A percentile compares a stretch with the other conserved stretches of the same genome.
These are phyloP conservation scores for Erethizon dorsatum DNA, from an alignment of 2,797 vertebrate species.

Conservation along the genomic window DNA sequence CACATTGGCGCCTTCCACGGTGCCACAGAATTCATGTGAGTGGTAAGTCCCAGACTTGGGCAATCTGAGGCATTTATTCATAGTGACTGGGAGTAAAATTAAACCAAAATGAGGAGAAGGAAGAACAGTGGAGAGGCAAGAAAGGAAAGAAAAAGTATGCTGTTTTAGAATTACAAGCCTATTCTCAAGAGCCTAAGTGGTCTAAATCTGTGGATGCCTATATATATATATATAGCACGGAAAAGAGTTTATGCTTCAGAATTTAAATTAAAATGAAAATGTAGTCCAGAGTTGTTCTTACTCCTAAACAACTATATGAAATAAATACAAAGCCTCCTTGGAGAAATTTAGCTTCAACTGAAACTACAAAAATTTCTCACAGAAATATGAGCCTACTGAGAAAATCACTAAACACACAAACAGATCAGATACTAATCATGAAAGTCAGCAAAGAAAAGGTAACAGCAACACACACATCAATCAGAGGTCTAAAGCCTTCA, in stretches of 20 bases:
- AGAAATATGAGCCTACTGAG: slow-evolving; percentile 30
- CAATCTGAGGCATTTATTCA: not conserved
- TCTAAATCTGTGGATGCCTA: not conserved
- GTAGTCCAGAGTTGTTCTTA: not conserved
- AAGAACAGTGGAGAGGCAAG: not conserved
- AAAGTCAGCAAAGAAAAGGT: not conserved
- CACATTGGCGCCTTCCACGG: not conserved
- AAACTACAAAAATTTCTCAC: not conserved
- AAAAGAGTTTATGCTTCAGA: not conserved
- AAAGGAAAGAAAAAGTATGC: not conserved
- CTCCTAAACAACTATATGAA: slow-evolving; percentile 29
- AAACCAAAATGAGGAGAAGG: not conserved
- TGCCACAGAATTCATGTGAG: not conserved
- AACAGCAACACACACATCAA: not conserved
- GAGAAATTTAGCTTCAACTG: slow-evolving; percentile 46
- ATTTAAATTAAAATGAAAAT: slow-evolving; percentile 56
- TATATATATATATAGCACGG: not conserved
- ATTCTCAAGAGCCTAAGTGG: not conserved
- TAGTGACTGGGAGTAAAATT: not conserved
- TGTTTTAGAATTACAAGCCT: not conserved
- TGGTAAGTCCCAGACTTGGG: not conserved
- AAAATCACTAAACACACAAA: slow-evolving; percentile 52
- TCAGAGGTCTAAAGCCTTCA: slow-evolving; percentile 44
- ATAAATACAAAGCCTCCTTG: slow-evolving; percentile 2
- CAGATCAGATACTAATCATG: not conserved